phyloP scores from a whole-genome alignment of 2,888 invertebrate species.

The Argynnis bischoffii region DNA sequence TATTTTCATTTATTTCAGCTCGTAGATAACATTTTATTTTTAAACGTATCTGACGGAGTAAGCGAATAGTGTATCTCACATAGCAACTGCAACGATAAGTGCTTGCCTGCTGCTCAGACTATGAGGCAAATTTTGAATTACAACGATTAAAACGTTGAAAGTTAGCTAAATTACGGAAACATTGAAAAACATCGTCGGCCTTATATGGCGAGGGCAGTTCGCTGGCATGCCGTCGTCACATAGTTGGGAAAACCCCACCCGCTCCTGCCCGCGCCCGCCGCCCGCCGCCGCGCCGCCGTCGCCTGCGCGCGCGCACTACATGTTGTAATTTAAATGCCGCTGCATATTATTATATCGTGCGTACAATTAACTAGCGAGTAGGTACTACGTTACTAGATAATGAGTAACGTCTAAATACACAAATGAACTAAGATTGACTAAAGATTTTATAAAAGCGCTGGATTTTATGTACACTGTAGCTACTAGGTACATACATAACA shows the following conservation, averaged over 20 bases:
- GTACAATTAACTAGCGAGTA: conserved; percentile 11
- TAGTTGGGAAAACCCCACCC: conserved; percentile 78
- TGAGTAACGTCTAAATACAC: neutral
- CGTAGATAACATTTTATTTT: neutral
- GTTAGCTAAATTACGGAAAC: conserved; percentile 53
- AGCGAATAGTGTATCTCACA: too few species aligned
- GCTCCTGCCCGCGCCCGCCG: conserved; percentile 41
- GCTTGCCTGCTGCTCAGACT: too few species aligned
- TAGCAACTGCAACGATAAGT: neutral
- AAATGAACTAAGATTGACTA: neutral
- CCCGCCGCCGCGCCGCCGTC: conserved; percentile 41
- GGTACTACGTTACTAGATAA: conserved; percentile 19
- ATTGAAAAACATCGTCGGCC: conserved; percentile 57
- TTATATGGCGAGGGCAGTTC: conserved; percentile 66
- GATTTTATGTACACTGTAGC: too few species aligned
- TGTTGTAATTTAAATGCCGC: conserved; percentile 30
- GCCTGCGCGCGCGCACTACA: conserved; percentile 34
- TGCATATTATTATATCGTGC: conserved; percentile 16
- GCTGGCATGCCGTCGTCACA: conserved; percentile 55
- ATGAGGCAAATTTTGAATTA: neutral
- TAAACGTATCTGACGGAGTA: too few species aligned
- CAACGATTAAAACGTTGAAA: neutral
- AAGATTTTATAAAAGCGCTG: too few species aligned
- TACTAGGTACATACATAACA: too few species aligned
- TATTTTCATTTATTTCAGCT: conserved; percentile 17